These are phyloP conservation scores for Nemurella pictetii DNA, from an alignment of 2,888 invertebrate genomes.

Conservation along the genomic window DNA sequence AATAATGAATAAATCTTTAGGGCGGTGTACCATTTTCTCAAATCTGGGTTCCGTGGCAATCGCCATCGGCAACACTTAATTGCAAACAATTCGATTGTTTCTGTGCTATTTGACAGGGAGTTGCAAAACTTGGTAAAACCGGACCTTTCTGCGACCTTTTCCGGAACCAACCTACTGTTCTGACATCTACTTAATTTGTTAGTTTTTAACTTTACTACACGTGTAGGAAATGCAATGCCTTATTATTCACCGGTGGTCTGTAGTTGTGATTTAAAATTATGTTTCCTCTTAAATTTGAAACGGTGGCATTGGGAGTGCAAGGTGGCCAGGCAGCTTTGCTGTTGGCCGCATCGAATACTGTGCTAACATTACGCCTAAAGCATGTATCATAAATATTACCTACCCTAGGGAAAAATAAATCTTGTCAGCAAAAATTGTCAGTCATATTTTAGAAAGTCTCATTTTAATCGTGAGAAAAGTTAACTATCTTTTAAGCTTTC, in stretches of 20 bases:
- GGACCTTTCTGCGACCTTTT: no score
- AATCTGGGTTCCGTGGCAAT: no score
- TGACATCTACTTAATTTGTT: not conserved
- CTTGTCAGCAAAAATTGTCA: slow-evolving; percentile 4
- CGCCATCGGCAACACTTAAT: no score
- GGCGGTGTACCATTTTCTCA: no score
- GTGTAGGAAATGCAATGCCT: not conserved
- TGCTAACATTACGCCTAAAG: not conserved
- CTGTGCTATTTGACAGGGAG: no score
- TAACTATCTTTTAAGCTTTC: not conserved
- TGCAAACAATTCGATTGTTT: no score
- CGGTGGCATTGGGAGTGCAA: not conserved
- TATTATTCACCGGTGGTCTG: not conserved
- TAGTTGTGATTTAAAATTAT: not conserved
- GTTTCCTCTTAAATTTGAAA: not conserved
- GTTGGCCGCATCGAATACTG: not conserved
- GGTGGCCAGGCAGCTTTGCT: not conserved
- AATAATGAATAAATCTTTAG: no score
- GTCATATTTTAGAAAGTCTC: slow-evolving; percentile 2
- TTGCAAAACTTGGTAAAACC: no score
- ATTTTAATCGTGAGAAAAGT: not conserved
- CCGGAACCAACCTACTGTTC: no score
- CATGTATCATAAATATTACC: not conserved
- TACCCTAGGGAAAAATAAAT: slow-evolving; percentile 8
- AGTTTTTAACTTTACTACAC: not conserved